Percentiles rank a stretch among this genome's conserved stretches.
Conservation (phyloP, 1,140 invertebrate species). For the Augochlora pura region DNA sequence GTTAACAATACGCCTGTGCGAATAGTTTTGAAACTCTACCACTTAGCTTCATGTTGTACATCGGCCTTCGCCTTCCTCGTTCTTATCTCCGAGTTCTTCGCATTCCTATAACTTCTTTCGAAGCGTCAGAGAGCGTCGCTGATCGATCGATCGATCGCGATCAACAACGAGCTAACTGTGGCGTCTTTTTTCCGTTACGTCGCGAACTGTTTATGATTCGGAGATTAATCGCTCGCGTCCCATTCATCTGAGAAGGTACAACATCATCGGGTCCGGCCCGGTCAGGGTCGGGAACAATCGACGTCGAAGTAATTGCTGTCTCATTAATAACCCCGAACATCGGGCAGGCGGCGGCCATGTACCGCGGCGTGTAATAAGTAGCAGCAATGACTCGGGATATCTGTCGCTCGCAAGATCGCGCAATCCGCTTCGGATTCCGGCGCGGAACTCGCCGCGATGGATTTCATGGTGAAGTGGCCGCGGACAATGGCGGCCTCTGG, state of each 20-base stretch:
- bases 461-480: conserved; percentile 33
- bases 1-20: too few species aligned
- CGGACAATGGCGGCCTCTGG: conserved; percentile 33
- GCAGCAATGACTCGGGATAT: conserved; percentile 22
- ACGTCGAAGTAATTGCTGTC: not conserved
- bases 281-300: not conserved
- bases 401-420: conserved; percentile 11
- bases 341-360: not conserved
- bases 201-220: not conserved
- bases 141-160: too few species aligned
- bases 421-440: conserved; percentile 13
- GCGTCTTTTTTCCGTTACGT: too few species aligned
- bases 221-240: not conserved
- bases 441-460: not conserved
- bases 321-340: conserved; percentile 7
- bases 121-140: too few species aligned
- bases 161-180: too few species aligned
- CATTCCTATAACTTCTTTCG: too few species aligned
- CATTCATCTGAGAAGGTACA: not conserved
- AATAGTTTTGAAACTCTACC: too few species aligned
- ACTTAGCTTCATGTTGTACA: too few species aligned
- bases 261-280: not conserved
- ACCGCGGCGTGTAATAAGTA: conserved; percentile 1
- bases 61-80: too few species aligned
- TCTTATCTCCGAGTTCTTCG: too few species aligned